These are phyloP conservation scores for Apus apus DNA, from an alignment of 2,113 vertebrate genomes.

Conservation along the genomic window DNA sequence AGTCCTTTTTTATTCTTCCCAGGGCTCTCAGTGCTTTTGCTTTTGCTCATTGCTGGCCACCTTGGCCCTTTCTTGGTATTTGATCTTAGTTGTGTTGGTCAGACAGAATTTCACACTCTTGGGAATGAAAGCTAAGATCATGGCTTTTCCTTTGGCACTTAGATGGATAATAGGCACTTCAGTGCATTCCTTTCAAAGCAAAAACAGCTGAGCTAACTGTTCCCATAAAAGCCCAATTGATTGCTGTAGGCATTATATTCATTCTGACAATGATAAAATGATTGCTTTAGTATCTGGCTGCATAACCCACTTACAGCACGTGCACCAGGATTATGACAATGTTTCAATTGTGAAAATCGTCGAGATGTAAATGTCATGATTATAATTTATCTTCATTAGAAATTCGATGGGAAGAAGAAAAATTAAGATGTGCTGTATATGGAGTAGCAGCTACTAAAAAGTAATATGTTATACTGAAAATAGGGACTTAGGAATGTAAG, in stretches of 20 bases:
- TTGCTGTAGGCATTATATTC: constrained; percentile 61
- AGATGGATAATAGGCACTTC: constrained; percentile 38
- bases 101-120: not conserved
- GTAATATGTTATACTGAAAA: constrained; percentile 14
- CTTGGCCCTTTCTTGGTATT: not conserved
- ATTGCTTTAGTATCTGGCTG: constrained; percentile 63
- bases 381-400: constrained; percentile 67
- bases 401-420: constrained; percentile 28
- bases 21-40: not conserved
- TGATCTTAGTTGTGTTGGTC: not conserved
- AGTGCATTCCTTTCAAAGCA: not conserved
- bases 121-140: not conserved
- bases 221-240: constrained; percentile 58
- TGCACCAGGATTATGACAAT: constrained; percentile 25
- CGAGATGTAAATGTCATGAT: constrained; percentile 70
- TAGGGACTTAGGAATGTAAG: not conserved
- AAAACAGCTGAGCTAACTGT: constrained; percentile 54
- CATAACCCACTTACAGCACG: constrained; percentile 46
- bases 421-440: constrained; percentile 4
- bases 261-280: constrained; percentile 69
- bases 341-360: constrained; percentile 64
- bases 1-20: not conserved
- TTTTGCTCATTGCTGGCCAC: not conserved
- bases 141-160: constrained; percentile 6
- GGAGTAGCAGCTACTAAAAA: not conserved